phyloP scores from a whole-genome alignment of 2,888 invertebrate genomes.

The Myathropa florea region DNA sequence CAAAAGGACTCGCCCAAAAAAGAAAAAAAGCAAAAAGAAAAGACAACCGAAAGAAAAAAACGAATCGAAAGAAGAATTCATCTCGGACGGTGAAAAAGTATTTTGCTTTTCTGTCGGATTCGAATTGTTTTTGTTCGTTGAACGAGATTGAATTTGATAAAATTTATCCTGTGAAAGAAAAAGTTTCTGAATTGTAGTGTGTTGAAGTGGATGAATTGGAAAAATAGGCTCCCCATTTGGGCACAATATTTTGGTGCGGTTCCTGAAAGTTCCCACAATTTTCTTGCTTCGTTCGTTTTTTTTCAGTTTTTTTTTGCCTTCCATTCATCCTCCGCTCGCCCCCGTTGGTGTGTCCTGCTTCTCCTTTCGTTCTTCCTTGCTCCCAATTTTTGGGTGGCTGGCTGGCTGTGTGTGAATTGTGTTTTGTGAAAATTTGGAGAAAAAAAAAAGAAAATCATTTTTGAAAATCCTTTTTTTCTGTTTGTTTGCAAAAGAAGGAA shows the following conservation, averaged over 20 bases:
- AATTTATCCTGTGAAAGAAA: too few species aligned
- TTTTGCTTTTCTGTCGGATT: background rate
- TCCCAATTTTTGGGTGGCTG: conserved; percentile 31
- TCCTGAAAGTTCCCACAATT: conserved; percentile 33
- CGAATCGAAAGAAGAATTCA: background rate
- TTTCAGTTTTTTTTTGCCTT: background rate
- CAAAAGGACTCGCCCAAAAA: conserved; percentile 2
- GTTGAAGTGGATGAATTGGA: background rate
- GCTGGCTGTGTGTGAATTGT: conserved; percentile 27
- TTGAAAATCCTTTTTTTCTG: too few species aligned
- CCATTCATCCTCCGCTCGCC: background rate
- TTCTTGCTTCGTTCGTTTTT: conserved; percentile 6
- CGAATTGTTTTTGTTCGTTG: background rate
- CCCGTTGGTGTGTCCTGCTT: conserved; percentile 37
- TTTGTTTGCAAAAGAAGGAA: too few species aligned
- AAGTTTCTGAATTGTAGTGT: conserved; percentile 26
- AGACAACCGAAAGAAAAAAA: background rate
- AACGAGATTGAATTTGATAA: background rate
- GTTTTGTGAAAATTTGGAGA: background rate
- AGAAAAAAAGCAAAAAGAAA: background rate
- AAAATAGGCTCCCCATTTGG: background rate
- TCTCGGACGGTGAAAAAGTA: conserved; percentile 34
- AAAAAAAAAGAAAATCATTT: background rate
- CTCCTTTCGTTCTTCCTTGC: conserved; percentile 8
- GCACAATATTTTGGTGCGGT: conserved; percentile 61